phyloP scores from a whole-genome alignment of 2,113 vertebrate genomes.

The Atrichornis clamosus region DNA sequence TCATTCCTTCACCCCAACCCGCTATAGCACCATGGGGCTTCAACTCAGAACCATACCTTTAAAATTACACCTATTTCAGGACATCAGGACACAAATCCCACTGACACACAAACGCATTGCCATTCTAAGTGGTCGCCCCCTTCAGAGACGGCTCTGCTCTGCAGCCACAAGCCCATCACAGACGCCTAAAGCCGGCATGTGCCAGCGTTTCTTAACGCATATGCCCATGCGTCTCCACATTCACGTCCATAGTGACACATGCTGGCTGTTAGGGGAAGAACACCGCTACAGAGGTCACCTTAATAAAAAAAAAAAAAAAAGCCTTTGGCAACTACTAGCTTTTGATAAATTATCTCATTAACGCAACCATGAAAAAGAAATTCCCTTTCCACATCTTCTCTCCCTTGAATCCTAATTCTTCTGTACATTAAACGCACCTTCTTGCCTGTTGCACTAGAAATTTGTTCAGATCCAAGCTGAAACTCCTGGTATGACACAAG shows the following conservation, averaged over 20 bases:
- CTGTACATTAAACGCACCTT: background rate
- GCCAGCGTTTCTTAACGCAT: background rate
- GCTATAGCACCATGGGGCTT: accelerated
- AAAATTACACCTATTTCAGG: background rate
- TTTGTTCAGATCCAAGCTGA: background rate
- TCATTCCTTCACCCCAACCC: background rate
- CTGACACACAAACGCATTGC: background rate
- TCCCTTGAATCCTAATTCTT: slow-evolving; percentile 10
- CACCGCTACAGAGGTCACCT: slow-evolving; percentile 7
- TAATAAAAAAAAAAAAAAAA: background rate
- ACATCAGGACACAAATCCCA: background rate
- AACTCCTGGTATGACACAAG: background rate
- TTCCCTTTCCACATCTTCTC: slow-evolving; percentile 13
- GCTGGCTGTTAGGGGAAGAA: slow-evolving; percentile 57
- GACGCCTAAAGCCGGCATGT: background rate
- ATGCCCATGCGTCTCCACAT: background rate
- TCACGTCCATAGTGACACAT: slow-evolving; percentile 71
- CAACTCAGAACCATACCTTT: background rate
- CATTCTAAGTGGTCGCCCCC: background rate
- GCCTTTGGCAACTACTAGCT: slow-evolving; percentile 5
- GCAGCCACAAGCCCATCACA: background rate
- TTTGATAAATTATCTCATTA: slow-evolving; percentile 56
- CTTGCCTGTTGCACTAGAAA: slow-evolving; percentile 13
- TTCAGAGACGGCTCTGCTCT: background rate
- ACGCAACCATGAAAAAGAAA: slow-evolving; percentile 31